Evolutionary conservation across 2,797 vertebrate species (phyloP).

Genomic region (Falco rusticolus): DNA sequence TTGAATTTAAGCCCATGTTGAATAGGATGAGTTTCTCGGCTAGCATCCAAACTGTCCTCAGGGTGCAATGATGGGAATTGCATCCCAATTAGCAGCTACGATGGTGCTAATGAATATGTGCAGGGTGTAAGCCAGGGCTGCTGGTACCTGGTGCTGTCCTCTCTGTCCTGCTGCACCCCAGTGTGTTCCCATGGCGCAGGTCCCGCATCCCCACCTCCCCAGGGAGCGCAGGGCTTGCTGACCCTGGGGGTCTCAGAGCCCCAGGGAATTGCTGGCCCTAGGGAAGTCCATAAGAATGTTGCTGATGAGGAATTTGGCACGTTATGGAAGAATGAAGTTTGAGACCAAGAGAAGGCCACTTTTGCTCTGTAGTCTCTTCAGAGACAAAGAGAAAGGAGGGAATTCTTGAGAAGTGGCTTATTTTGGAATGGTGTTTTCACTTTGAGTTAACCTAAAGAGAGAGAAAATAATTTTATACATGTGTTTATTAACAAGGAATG

Average conservation of each 20-base stretch:
- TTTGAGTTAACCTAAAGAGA: background rate
- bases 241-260: background rate
- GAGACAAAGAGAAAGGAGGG: background rate
- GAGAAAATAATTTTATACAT: background rate
- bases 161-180: fast-evolving
- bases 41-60: background rate
- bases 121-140: background rate
- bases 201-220: too few relatives aligned
- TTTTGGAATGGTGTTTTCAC: background rate
- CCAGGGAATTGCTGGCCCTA: background rate
- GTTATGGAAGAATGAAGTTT: background rate
- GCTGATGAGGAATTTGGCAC: background rate
- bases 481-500: background rate
- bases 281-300: background rate
- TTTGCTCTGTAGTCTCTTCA: background rate
- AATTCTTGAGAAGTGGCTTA: background rate
- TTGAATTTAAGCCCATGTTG: background rate
- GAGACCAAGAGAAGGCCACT: background rate
- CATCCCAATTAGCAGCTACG: background rate
- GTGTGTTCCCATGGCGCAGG: fast-evolving
- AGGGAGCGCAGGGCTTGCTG: background rate
- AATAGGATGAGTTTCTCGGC: background rate
- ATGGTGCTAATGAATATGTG: background rate
- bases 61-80: background rate
- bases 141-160: background rate